Percentiles rank a stretch among this genome's conserved stretches.
These are phyloP conservation scores for Cephus rjabovi DNA, from an alignment of 2,888 invertebrate genomes.

Conservation along the genomic window DNA sequence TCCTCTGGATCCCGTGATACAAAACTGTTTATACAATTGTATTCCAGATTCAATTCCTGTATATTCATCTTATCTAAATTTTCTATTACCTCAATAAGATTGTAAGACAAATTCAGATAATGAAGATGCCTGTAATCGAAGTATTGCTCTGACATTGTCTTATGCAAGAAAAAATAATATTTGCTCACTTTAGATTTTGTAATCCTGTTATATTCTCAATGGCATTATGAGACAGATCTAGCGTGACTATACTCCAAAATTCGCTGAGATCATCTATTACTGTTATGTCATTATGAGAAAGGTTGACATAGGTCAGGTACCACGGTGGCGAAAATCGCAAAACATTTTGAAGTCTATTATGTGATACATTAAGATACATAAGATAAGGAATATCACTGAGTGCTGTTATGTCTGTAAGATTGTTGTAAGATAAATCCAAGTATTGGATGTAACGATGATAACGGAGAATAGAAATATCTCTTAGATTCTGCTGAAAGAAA, in stretches of 20 bases:
- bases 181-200: constrained; percentile 68
- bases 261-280: constrained; percentile 69
- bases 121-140: constrained; percentile 68
- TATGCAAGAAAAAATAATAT: background rate
- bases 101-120: constrained; percentile 72
- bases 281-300: constrained; percentile 71
- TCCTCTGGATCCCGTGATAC: constrained; percentile 58
- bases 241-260: constrained; percentile 74
- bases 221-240: constrained; percentile 74
- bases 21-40: constrained; percentile 69
- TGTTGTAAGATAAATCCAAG: constrained; percentile 72
- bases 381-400: constrained; percentile 70
- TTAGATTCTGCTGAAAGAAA: constrained; percentile 56
- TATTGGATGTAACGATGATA: constrained; percentile 73
- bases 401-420: constrained; percentile 68
- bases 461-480: constrained; percentile 69
- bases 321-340: constrained; percentile 72
- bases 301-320: constrained; percentile 74
- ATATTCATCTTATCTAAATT: constrained; percentile 71
- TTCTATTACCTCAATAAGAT: constrained; percentile 71
- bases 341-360: constrained; percentile 69
- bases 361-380: constrained; percentile 71
- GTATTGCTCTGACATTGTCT: background rate
- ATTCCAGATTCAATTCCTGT: constrained; percentile 70
- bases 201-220: constrained; percentile 71